Base-by-base conservation (phyloP, 2,797 vertebrate genomes). In the Sarcoramphus papa region DNA sequence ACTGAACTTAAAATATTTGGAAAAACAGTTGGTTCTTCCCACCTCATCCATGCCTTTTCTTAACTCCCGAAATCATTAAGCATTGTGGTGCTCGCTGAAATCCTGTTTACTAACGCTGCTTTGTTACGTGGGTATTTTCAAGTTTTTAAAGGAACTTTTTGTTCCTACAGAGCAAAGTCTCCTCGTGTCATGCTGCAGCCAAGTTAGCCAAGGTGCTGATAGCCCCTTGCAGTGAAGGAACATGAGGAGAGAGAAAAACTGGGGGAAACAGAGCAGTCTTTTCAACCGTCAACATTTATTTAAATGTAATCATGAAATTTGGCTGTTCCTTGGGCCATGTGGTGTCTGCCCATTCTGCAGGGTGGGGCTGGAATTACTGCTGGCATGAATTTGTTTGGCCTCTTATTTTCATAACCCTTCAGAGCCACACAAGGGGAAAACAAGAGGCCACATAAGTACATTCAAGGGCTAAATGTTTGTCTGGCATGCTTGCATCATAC, bases 331-430 rank as follows among this genome's bases (percentile, higher is more conserved):
- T 62, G 33, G 57, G 77, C 86, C 43, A 37, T 95, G 88, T 89
- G 85, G 64, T 93, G 88, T 96, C 94, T 97, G 93, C 90, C 94
- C 80, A 74, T 92, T 94, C 83, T 67, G 79, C 67, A 91, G 96
- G 93, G 93, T 95, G 93, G 85, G 74, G 88, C 81, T 97, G 90
- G 93, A 97, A 97, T 95, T 92, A 82, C 90, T 80, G 70, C 86
- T 96, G 93, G 93, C 90, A 95, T 80, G 77, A 92, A 85, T 91
- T 92, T 94, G 48, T 92, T 96, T 96, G 86, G 88, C 84, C 53
- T 97, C 56, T 91, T 95, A 91, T 94, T 97, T 97, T 95, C 86
- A 95, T 95, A 96, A 96, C 78, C 86, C 88, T 93, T 94, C 88
- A 57, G 83, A 97, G 86, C 74, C 67, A 90, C 93, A 95, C 77